Percentiles rank a stretch among this genome's conserved stretches.
These are phyloP conservation scores for Autographa gamma DNA, from an alignment of 2,888 invertebrate species.

Conservation along the genomic window DNA sequence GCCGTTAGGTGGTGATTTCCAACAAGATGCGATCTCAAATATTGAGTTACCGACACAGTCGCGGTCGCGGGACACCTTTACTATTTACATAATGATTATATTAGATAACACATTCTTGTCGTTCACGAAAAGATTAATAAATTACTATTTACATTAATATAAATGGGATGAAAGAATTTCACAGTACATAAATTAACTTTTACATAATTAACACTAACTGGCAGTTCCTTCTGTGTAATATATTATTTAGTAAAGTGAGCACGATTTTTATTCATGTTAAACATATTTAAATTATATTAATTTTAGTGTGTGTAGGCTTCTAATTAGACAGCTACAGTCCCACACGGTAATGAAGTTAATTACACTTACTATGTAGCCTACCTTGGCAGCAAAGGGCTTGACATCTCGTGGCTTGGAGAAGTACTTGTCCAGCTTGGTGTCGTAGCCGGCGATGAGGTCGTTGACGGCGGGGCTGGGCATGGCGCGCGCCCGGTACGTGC, in stretches of 20 bases:
- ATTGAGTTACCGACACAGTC: conserved; percentile 20
- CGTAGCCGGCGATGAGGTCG: conserved; percentile 72
- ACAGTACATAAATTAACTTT: conserved; percentile 54
- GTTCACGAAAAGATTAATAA: conserved; percentile 26
- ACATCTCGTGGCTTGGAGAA: conserved; percentile 80
- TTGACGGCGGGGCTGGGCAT: conserved; percentile 64
- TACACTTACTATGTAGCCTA: conserved; percentile 75
- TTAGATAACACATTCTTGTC: conserved; percentile 45
- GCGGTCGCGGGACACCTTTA: conserved; percentile 8
- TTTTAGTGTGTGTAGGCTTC: neutral
- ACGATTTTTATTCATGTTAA: conserved; percentile 14
- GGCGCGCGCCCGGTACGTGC: conserved; percentile 76
- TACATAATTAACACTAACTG: conserved; percentile 38
- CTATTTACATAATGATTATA: conserved; percentile 46
- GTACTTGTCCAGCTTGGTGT: conserved; percentile 83
- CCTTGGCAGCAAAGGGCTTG: conserved; percentile 78
- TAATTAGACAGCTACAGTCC: neutral
- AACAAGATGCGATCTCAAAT: conserved; percentile 29
- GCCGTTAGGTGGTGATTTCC: conserved; percentile 37
- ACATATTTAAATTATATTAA: conserved; percentile 6
- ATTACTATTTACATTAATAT: conserved; percentile 41
- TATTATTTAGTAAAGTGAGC: conserved; percentile 22
- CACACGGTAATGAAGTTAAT: neutral
- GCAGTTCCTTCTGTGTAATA: conserved; percentile 27
- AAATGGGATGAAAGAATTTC: conserved; percentile 47